Conservation (phyloP, 2,113 vertebrate species). For the Chinchilla lanigera region DNA sequence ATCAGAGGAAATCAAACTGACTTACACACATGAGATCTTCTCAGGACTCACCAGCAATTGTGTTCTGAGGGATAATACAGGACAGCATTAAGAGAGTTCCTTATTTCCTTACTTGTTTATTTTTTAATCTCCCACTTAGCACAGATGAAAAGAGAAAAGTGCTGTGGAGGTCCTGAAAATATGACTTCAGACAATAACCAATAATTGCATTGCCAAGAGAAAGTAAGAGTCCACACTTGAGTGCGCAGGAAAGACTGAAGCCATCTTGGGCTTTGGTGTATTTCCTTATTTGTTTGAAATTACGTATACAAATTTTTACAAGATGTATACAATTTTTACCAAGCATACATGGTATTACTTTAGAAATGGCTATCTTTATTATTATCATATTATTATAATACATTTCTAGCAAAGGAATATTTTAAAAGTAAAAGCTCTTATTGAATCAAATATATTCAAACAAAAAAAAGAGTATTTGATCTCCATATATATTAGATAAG, state of each 20-base stretch:
- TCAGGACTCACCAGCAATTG: neutral
- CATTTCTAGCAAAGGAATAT: slow-evolving; percentile 38
- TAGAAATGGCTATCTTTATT: neutral
- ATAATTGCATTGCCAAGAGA: neutral
- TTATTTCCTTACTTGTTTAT: neutral
- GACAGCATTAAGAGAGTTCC: neutral
- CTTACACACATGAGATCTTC: neutral
- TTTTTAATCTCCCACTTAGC: slow-evolving; percentile 17
- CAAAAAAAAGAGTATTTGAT: neutral
- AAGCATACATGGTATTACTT: neutral
- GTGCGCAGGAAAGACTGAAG: neutral
- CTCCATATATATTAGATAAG: neutral
- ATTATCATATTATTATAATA: neutral
- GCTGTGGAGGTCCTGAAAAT: neutral
- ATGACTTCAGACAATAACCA: slow-evolving; percentile 27
- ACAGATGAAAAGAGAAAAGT: neutral
- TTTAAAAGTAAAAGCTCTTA: slow-evolving; percentile 36
- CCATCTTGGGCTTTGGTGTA: neutral
- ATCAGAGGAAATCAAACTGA: neutral
- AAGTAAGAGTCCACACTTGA: neutral
- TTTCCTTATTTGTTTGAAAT: slow-evolving; percentile 45
- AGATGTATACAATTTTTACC: no score
- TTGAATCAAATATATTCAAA: neutral
- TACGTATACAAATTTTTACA: neutral
- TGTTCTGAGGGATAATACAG: neutral